Evolutionary conservation across 2,797 vertebrate genomes (phyloP), one percentile per base, ranked within the genome.

Genomic region (Cyclopterus lumpus): DNA sequence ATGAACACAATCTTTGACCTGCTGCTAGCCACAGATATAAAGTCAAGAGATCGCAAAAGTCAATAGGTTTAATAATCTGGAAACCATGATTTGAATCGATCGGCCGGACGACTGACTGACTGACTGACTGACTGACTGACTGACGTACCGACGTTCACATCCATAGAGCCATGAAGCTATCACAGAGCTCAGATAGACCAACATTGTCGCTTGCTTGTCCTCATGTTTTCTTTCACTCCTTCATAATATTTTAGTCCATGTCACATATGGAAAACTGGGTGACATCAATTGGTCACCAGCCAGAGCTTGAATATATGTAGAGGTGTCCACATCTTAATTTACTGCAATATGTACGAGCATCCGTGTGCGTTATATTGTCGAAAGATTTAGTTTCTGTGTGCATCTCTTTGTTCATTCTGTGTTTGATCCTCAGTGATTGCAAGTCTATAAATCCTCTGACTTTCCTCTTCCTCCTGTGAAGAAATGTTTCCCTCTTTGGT

Each of bases 401-500:
- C 42, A 59, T 57, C 51, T 77, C 57, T 86, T 46, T 57, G 71
- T 53, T 82, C 51, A 58, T 68, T 79, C 67, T 59, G 67, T 75
- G 32, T 81, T 70, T 82, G 76, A 83, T 80, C 71, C 73, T 68
- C 55, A n/a, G 30, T 54, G 74, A 88, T 71, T 78, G 59, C 3
- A 16, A 57, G 16, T 57, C 22, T 55, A 53, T 62, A 70, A 89
- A 89, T 76, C 81, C 62, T 8, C 40, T 36, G 73, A 86, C 67
- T 80, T 75, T 64, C 51, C 40, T 71, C 42, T 54, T 78, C 53
- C 55, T 77, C 49, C 44, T 44, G 54, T 77, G 74, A 67, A 70
- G 44, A 73, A 78, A 67, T 48, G 51, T 71, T 40, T 67, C 67
- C 76, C 73, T 73, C 82, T 84, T 86, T 80, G 72, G 71, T 67